These are phyloP conservation scores for Poliocrania exsul DNA, from an alignment of 2,797 vertebrate genomes.

Conservation along the genomic window DNA sequence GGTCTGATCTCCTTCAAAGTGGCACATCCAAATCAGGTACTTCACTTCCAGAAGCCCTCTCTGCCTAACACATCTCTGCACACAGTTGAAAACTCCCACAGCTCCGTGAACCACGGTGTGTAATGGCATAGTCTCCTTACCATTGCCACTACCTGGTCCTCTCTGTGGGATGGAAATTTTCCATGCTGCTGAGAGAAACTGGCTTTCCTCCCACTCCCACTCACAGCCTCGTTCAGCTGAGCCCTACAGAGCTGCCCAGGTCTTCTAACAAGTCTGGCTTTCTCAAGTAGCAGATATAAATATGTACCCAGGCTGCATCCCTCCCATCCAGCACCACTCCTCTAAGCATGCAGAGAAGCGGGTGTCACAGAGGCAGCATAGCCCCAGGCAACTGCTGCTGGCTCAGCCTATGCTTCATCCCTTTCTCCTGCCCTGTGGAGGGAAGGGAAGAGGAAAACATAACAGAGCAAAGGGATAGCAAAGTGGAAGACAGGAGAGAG, in stretches of 20 bases:
- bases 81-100: neutral
- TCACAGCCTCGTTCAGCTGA: neutral
- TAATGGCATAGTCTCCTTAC: neutral
- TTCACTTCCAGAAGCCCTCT: neutral
- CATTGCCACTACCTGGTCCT: neutral
- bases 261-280: neutral
- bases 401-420: neutral
- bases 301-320: neutral
- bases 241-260: neutral
- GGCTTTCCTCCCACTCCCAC: neutral
- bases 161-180: neutral
- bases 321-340: neutral
- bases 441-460: neutral
- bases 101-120: neutral
- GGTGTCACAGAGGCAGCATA: neutral
- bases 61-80: neutral
- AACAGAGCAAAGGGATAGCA: neutral
- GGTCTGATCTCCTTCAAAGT: neutral
- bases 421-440: neutral
- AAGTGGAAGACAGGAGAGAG: neutral
- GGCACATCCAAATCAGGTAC: neutral
- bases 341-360: neutral
- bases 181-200: neutral
- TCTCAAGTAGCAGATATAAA: neutral
- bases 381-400: neutral